Base-by-base conservation (phyloP, 2,888 invertebrate species). In the Oscheius sp. region DNA sequence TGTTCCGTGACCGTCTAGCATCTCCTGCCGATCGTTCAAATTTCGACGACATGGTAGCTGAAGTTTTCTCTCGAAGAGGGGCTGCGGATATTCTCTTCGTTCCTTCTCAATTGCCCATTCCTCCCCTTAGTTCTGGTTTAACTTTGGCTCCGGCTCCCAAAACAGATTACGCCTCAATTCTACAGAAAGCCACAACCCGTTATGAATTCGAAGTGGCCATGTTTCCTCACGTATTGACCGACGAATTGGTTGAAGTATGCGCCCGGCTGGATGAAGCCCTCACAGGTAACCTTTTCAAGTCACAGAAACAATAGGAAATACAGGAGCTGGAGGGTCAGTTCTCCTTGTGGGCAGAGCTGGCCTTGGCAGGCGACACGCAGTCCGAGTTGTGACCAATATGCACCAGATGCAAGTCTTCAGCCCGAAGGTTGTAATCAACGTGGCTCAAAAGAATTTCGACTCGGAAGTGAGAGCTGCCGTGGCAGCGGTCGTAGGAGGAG, bases 341-440 rank as follows among this genome's bases (percentile, higher is more conserved):
- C 90, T 84, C 18, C 89, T 94, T 77, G 92, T 93, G 79, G 95
- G 94, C 0, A 91, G 92, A 9, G 92, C 93, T 41, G 96, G 95
- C 55, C 92, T 92, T 63, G 94, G 96, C 0, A 91, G 95, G 46
- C 91, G 94, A 85, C 93, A 93, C 13, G 93, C 94, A 0, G 92
- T 94, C 0, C 92, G 92, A 80, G 90, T 95, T 21, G 92, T 93
- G 0, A 92, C 94, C 9, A 92, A 93, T 66, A 91, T 94, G 86
- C 92, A 93, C 80, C 92, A 93, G 66, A 93, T 93, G 68, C 91
- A 92, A 56, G 77, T 91, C 16, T 87, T 90, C 80, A 89, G 91
- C 1, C 91, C 91, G 0, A 90, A 92, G 83, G 91, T 93, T 49
- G 90, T 91, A 0, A 88, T 91, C 27, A 90, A 90, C 18, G 93